Conservation (phyloP, 92 coral and sea anemone species). For the Montipora capitata region DNA sequence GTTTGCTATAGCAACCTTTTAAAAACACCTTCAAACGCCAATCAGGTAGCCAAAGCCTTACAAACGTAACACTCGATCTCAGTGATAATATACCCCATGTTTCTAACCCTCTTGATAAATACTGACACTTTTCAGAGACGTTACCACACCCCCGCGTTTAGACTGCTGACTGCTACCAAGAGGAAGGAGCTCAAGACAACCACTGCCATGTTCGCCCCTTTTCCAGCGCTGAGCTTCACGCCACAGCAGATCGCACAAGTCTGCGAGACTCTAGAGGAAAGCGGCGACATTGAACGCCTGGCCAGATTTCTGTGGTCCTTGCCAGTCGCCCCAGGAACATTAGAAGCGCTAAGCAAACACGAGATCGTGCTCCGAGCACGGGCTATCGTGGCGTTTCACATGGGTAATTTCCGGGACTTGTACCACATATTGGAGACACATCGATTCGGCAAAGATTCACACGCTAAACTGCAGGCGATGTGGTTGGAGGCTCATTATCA, state of each 20-base stretch:
- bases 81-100: slow-evolving; percentile 97
- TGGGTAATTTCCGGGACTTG: slow-evolving; percentile 98
- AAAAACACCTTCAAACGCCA: slow-evolving; percentile 92
- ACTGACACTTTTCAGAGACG: slow-evolving; percentile 96
- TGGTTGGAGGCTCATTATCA: slow-evolving; percentile 99
- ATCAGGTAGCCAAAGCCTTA: slow-evolving; percentile 90
- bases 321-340: slow-evolving; percentile 99
- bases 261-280: slow-evolving; percentile 98
- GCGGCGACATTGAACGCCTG: slow-evolving; percentile 98
- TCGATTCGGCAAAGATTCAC: slow-evolving; percentile 96
- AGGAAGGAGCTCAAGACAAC: slow-evolving; percentile 51
- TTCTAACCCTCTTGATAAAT: slow-evolving; percentile 97
- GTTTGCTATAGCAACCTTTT: slow-evolving; percentile 84
- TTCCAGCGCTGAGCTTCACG: slow-evolving; percentile 96
- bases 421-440: slow-evolving; percentile 98
- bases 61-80: slow-evolving; percentile 93
- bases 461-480: slow-evolving; percentile 98
- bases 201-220: slow-evolving; percentile 94
- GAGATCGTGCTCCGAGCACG: slow-evolving; percentile 99
- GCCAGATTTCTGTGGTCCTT: slow-evolving; percentile 99
- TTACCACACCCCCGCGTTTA: slow-evolving; percentile 97
- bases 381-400: slow-evolving; percentile 98
- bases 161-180: slow-evolving; percentile 85
- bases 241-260: slow-evolving; percentile 99
- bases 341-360: slow-evolving; percentile 98